Base-by-base conservation (phyloP, 2,888 invertebrate genomes). In the Cordylochernes scorpioides region DNA sequence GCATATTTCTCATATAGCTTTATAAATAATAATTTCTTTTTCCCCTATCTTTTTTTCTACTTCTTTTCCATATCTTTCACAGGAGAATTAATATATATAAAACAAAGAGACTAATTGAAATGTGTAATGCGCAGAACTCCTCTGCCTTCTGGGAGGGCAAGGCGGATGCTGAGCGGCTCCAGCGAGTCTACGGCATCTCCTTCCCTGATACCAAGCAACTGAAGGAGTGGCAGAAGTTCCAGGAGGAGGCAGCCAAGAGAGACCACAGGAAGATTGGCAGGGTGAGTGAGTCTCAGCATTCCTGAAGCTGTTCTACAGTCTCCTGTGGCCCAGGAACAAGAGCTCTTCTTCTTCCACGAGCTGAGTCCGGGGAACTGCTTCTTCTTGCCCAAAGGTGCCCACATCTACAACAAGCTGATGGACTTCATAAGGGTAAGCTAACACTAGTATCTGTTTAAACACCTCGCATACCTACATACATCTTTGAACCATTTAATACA, bases 321-420 rank as follows among this genome's bases (percentile, higher is more conserved):
- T 32, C 30, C 41, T 17, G 25, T 15, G 19, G 50, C 58, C 25
- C 48, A 71, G 62, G 88, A 97, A 44, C 97, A 97, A 62, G 91
- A 97, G 54, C 54, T 97, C 31, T 99, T 77, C 59, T 94, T 97
- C 61, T 99, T 99, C 64, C 84, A 97, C 53, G 91, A 91, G 54
- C 54, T 94, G 21, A 88, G 88, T 6, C 97, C 97, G 0, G 97
- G 97, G 0, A 86, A 86, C 0, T 91, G 91, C 48, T 99, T 99
- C 59, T 99, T 99, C 61, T 72, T 80, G 49, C 94, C 97, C 0
- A 69, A 74, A 7, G 97, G 97, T 4, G 78, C 94, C 0, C 71
- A 82, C 49, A 88, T 99, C 41, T 97, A 97, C 59, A 97, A 91
- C 52, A 71, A 71, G 0, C 61, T 97, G n/a, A 61, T 84, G 16